Evolutionary conservation across 1,140 invertebrate genomes (phyloP), one percentile per base, ranked within the genome.

Genomic region (Drosophila cardini): DNA sequence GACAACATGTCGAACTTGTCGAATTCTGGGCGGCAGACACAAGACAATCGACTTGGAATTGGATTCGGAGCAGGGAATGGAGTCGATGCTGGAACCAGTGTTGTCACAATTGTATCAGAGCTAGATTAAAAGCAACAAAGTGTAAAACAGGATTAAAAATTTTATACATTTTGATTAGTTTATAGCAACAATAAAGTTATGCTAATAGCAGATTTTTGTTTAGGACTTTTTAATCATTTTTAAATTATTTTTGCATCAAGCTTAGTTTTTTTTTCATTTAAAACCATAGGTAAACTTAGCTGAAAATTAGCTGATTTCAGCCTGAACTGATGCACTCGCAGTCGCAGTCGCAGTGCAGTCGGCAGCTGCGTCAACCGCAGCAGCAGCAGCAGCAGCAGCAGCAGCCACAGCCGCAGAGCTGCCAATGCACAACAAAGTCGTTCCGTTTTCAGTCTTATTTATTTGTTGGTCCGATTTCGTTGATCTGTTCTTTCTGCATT

Each of bases 351-450:
- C 21, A 56, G 34, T 40, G 7, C 63, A 56, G 63, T 45, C 40
- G 26, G 18, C 34, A 18, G 60, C 36, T 16, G 61, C 61, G n/a
- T 26, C 21, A 3, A 26, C 21, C 21, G 60, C 9, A 18, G 16
- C 26, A 32, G 34, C 16, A 13, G 45, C 4, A 6, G n/a, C n/a
- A n/a, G n/a, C n/a, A n/a, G 2, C 13, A 8, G 45, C 4, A 6
- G 34, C 0, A 38, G 9, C 10, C 4, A 15, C 61, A 76, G 67
- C 63, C 68, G 72, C 68, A 68, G 63, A 78, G 83, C 78, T 78
- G 74, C 75, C 82, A 81, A 75, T 86, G 74, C 70, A 52, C 80
- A 86, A 85, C 78, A 87, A 86, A 78, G 78, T 87, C 78, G 70
- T 71, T 34, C 64, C 62, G 42, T 52, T 65, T 63, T 42, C 67